Evolutionary conservation across 53 echinoderm and acorn worm genomes (phyloP).

Genomic region (Stichopus horrens): DNA sequence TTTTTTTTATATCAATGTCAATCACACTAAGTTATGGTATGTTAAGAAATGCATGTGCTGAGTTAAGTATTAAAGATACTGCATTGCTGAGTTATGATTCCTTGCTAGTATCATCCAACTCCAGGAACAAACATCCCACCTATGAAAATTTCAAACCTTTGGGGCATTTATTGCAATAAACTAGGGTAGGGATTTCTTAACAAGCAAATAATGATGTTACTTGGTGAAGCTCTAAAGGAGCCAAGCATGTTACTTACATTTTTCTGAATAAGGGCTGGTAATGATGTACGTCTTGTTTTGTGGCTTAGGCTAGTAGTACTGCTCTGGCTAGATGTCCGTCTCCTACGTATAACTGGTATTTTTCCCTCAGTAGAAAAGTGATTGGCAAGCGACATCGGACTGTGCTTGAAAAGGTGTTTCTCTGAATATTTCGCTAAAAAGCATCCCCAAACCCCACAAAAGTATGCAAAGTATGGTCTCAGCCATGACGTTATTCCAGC

Average conservation of each 20-base stretch:
- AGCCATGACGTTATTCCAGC: constrained; percentile 75
- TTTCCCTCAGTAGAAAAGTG: constrained; percentile 88
- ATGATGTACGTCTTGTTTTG: constrained; percentile 91
- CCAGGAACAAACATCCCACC: too few relatives aligned
- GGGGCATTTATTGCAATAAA: too few relatives aligned
- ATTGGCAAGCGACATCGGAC: constrained; percentile 58
- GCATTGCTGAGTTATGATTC: too few relatives aligned
- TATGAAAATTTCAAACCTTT: too few relatives aligned
- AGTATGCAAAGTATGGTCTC: constrained; percentile 92
- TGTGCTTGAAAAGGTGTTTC: constrained; percentile 78
- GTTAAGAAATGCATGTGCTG: too few relatives aligned
- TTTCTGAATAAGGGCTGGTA: constrained; percentile 92
- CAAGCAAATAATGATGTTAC: too few relatives aligned
- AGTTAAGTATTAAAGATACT: too few relatives aligned
- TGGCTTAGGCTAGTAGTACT: constrained; percentile 86
- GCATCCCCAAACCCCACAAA: constrained; percentile 94
- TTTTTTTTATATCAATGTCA: too few relatives aligned
- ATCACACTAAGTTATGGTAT: too few relatives aligned
- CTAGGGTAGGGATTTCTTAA: too few relatives aligned
- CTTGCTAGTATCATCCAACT: too few relatives aligned
- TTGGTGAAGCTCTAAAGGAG: too few relatives aligned
- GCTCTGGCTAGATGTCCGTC: constrained; percentile 91
- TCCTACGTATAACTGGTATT: constrained; percentile 92
- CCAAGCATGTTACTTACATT: constrained; percentile 26
- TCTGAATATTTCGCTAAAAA: constrained; percentile 89